These are phyloP conservation scores for Mastigias papua DNA, from an alignment of 30 jellyfish, hydroid and myxozoan genomes.

Conservation along the genomic window DNA sequence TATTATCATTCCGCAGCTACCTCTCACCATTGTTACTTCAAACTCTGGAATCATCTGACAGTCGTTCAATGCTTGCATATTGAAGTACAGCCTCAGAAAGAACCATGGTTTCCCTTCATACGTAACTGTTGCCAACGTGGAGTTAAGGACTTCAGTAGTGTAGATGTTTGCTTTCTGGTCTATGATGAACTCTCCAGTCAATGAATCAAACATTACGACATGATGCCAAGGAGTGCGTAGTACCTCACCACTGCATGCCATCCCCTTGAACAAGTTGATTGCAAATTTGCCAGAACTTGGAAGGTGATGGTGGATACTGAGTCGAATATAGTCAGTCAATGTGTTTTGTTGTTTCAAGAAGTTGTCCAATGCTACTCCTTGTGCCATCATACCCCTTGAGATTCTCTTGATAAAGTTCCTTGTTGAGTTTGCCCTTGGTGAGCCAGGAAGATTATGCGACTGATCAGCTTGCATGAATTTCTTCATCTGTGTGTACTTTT, in stretches of 20 bases:
- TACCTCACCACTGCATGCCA: constrained; percentile 1
- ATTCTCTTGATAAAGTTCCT: constrained; percentile 25
- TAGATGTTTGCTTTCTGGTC: constrained; percentile 19
- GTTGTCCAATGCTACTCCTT: constrained; percentile 71
- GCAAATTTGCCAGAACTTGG: constrained; percentile 65
- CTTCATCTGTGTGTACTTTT: constrained; percentile 32
- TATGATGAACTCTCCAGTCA: constrained; percentile 28
- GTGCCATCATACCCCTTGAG: constrained; percentile 69
- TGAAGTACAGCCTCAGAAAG: constrained; percentile 13
- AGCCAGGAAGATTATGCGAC: constrained; percentile 39
- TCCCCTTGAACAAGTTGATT: constrained; percentile 43
- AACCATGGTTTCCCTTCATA: constrained; percentile 31
- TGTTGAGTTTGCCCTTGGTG: constrained; percentile 21
- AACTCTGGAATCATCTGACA: not conserved
- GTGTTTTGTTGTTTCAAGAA: constrained; percentile 31
- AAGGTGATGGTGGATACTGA: constrained; percentile 65
- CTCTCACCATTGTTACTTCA: constrained; percentile 18
- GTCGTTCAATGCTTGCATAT: not conserved
- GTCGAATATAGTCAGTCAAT: constrained; percentile 28
- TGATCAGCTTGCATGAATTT: constrained; percentile 58
- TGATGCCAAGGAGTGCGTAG: constrained; percentile 82
- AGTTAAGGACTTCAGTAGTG: not conserved
- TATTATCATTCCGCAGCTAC: constrained; percentile 5
- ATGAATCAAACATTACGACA: constrained; percentile 46
- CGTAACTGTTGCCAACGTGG: constrained; percentile 6